Base-by-base conservation (phyloP, 2,888 invertebrate genomes). In the Scaptomyza caliginosa region DNA sequence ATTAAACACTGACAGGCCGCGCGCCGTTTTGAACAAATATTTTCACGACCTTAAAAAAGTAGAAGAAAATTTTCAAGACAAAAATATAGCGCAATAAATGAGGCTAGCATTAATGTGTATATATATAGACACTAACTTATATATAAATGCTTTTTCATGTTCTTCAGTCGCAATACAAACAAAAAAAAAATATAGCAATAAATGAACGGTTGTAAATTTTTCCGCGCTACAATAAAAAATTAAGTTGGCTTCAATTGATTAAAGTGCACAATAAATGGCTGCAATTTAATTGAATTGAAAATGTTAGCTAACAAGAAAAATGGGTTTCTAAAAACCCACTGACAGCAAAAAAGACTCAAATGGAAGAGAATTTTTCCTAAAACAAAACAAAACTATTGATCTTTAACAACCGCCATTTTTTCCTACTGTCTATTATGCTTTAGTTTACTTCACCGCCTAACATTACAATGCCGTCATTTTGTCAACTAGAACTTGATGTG, bases 1-100 rank as follows among this genome's bases (percentile, higher is more conserved):
- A 56, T 56, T 42, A 45, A 51, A 39, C 39, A 42, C 54, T 56
- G 63, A 62, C 85, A 52, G 69, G 26, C 57, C 28, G 56, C 13
- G 10, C 16, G 39, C 16, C 7, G 40, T 21, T 34, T 49, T 38
- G 21, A 43, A 57, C 16, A 49, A 66, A 57, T 62, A 64, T 86
- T 83, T 79, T 50, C 55, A 65, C 52, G 67, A 75, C 86, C 86
- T 78, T 82, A 55, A 70, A 55, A 28, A 59, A 30, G 5, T 55
- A 40, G 1, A 56, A 50, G 48, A 75, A 55, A 39, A 40, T 70
- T 3, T 32, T 34, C 34, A 32, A 28, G 36, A 43, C 54, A 56
- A 50, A 67, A 45, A 74, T 60, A 56, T 45, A 52, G 69, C 58
- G 48, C 30, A 59, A 50, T 49, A 36, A 64, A 63, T 45, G 63